Conservation (phyloP, 2,797 vertebrate genomes). For the Podarcis siculus region DNA sequence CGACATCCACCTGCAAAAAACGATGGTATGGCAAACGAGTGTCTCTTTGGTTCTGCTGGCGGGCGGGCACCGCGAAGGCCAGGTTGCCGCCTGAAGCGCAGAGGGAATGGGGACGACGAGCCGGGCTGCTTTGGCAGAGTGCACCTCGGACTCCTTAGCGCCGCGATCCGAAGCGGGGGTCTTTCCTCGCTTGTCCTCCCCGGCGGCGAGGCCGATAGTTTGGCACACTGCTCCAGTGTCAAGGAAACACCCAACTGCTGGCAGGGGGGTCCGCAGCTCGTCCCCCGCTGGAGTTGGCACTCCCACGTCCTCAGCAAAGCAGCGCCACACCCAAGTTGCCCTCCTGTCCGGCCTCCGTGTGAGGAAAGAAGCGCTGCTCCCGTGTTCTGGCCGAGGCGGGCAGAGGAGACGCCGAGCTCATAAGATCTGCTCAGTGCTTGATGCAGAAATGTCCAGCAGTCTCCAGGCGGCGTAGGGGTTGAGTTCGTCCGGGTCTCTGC, state of each 20-base stretch:
- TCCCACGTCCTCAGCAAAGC: not conserved
- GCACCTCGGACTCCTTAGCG: conserved; percentile 16
- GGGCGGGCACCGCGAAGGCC: too few species aligned
- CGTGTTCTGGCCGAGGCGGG: not conserved
- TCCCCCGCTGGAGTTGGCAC: not conserved
- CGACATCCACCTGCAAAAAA: not conserved
- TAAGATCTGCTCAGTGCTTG: conserved; percentile 93
- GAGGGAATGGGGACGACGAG: not conserved
- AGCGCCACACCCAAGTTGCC: not conserved
- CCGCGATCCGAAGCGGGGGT: rapidly evolving
- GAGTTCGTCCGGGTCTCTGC: conserved; percentile 94
- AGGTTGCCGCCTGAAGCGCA: too few species aligned
- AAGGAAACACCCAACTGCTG: not conserved
- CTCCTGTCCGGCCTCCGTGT: not conserved
- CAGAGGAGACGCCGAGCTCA: conserved; percentile 70
- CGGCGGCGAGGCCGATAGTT: not conserved
- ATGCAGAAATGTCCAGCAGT: conserved; percentile 92
- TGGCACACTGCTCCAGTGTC: not conserved
- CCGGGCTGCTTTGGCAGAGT: conserved; percentile 26
- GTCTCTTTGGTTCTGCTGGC: too few species aligned
- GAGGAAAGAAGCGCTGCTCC: not conserved
- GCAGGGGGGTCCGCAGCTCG: not conserved
- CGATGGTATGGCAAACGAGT: not conserved
- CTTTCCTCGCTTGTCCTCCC: not conserved
- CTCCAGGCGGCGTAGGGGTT: conserved; percentile 94